Evolutionary conservation across 1,140 invertebrate genomes (phyloP), one percentile per base, ranked within the genome.

Genomic region (Muscidifurax raptorellus): DNA sequence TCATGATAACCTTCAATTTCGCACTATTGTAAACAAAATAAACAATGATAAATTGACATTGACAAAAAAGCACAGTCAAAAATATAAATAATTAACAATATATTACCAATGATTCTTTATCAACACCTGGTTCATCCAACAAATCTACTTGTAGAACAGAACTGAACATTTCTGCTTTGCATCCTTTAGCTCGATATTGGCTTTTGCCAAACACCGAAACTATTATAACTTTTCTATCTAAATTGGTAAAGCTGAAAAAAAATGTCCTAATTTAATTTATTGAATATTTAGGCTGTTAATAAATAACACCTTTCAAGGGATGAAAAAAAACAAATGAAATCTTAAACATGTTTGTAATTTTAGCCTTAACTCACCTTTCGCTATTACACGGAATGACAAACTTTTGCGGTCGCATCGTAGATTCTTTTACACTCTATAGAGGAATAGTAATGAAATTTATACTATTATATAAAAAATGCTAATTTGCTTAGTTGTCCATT

Each of bases 1-100:
- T 96, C 95, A 90, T 95, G 95, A 89, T 94, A 96, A 82, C 95
- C 96, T 90, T 96, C 95, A 36, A 97, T 95, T 85, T 94, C 93
- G 88, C 92, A 94, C 95, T 96, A 88, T 75, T 69, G 86, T 87
- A 89, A 82, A 82, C 81, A 82, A 71, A 80, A 82, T 82, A 86
- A 79, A 82, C 71, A 76, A 79, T 83, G 84, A 85, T 86, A 86
- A 64, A 82, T 71, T 66, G 77, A 47, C 10, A 82, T 22, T n/a
- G 71, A 59, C 9, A 82, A 27, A 74, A 44, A 71, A 67, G 82
- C 59, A 80, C 32, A 4, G 44, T 25, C 52, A 71, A 64, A 40
- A 44, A 5, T 9, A 32, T 79, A 71, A 13, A 86, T n/a, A 80
- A 25, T 59, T 86, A 59, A 71, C 25, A 15, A 83, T 80, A 83